These are phyloP conservation scores for Mythimna loreyi DNA, from an alignment of 2,888 invertebrate genomes.

Conservation along the genomic window DNA sequence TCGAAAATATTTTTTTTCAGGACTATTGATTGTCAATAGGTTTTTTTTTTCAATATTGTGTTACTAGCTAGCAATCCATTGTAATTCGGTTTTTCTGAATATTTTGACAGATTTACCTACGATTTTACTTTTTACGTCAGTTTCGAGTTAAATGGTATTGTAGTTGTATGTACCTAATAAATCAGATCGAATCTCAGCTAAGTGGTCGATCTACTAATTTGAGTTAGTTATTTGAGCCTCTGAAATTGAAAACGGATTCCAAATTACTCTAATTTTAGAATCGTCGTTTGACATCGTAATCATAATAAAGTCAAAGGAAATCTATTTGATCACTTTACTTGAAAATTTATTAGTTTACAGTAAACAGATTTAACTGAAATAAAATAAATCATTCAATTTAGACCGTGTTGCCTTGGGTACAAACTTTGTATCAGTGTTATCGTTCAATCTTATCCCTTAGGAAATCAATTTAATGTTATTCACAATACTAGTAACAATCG, in stretches of 20 bases:
- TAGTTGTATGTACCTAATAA: background rate
- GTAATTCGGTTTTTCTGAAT: no score
- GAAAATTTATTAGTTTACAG: background rate
- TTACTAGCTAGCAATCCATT: no score
- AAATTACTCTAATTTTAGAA: background rate
- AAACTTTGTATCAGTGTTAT: conserved; percentile 25
- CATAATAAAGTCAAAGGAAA: background rate
- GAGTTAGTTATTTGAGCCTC: background rate
- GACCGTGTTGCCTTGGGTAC: conserved; percentile 5
- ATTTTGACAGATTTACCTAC: background rate
- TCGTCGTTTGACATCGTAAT: background rate
- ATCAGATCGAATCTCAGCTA: background rate
- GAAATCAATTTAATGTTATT: conserved; percentile 43
- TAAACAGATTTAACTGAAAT: background rate
- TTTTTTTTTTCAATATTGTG: no score
- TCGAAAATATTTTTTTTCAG: background rate
- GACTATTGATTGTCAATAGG: background rate
- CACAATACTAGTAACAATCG: conserved; percentile 29
- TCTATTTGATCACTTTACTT: background rate
- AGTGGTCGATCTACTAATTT: background rate
- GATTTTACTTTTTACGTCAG: background rate
- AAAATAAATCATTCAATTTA: conserved; percentile 13
- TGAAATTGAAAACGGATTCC: background rate
- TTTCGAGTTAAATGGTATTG: background rate
- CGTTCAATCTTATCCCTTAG: conserved; percentile 32